Conservation (phyloP, 2,113 vertebrate species). For the Casuarius casuarius region DNA sequence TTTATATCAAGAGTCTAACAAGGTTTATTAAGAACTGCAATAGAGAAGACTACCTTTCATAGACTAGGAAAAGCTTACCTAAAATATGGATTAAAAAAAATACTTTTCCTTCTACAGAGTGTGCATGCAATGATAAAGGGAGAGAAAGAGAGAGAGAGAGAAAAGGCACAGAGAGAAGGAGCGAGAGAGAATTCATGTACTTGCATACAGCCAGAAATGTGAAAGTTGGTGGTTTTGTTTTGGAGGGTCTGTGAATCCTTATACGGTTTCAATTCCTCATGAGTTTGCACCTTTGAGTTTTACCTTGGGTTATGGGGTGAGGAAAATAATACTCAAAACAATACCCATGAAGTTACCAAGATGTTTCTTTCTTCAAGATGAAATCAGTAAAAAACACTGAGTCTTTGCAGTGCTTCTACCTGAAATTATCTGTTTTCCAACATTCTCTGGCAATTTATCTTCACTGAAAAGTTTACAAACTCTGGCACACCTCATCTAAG, state of each 20-base stretch:
- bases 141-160: neutral
- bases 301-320: neutral
- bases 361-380: neutral
- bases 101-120: neutral
- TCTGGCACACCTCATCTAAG: neutral
- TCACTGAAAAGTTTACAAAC: neutral
- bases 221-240: constrained; percentile 57
- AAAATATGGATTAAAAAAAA: neutral
- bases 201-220: neutral
- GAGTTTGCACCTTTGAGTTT: neutral
- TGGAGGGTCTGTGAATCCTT: neutral
- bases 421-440: neutral
- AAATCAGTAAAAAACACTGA: neutral
- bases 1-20: neutral
- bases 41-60: neutral
- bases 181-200: neutral
- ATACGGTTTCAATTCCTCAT: constrained; percentile 43
- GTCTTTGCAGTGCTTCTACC: neutral
- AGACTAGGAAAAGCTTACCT: neutral
- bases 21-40: neutral
- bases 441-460: neutral
- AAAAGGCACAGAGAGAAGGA: neutral
- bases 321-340: constrained; percentile 5
- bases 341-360: neutral
- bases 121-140: neutral